phyloP scores from a whole-genome alignment of 2,113 vertebrate genomes.

The Grammomys dolichurus region DNA sequence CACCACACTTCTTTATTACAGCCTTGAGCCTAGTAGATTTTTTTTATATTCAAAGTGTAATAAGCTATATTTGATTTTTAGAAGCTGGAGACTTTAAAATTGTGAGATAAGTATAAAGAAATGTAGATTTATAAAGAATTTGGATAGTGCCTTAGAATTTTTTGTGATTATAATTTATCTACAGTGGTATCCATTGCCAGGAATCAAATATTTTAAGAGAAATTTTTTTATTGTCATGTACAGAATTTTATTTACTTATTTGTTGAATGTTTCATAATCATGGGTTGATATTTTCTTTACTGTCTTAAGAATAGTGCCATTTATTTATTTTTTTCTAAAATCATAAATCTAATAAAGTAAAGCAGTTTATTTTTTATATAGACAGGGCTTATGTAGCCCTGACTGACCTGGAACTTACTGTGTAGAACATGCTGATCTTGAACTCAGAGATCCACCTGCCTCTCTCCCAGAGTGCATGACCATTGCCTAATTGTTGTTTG shows the following conservation, averaged over 20 bases:
- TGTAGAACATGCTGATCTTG: not conserved
- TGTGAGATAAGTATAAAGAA: constrained; percentile 54
- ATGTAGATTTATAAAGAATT: constrained; percentile 54
- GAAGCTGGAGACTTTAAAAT: constrained; percentile 44
- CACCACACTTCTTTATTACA: not conserved
- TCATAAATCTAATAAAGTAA: constrained; percentile 16
- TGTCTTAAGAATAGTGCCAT: constrained; percentile 25
- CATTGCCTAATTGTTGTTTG: not conserved
- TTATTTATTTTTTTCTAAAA: constrained; percentile 49
- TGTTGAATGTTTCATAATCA: constrained; percentile 49
- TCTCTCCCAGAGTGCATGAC: not conserved
- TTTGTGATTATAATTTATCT: constrained; percentile 61
- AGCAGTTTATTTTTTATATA: constrained; percentile 16
- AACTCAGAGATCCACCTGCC: not conserved
- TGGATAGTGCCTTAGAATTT: constrained; percentile 50
- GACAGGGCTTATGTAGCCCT: not conserved
- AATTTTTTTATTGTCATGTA: constrained; percentile 43
- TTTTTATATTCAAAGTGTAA: not conserved
- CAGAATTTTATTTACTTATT: constrained; percentile 59
- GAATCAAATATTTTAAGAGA: constrained; percentile 40
- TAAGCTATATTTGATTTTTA: constrained; percentile 38
- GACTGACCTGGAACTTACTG: not conserved
- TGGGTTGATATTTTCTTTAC: constrained; percentile 37
- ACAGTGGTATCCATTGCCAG: constrained; percentile 37
- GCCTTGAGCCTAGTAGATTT: constrained; percentile 19